Evolutionary conservation across 2,113 vertebrate genomes (phyloP).

Genomic region (Channa maculata): DNA sequence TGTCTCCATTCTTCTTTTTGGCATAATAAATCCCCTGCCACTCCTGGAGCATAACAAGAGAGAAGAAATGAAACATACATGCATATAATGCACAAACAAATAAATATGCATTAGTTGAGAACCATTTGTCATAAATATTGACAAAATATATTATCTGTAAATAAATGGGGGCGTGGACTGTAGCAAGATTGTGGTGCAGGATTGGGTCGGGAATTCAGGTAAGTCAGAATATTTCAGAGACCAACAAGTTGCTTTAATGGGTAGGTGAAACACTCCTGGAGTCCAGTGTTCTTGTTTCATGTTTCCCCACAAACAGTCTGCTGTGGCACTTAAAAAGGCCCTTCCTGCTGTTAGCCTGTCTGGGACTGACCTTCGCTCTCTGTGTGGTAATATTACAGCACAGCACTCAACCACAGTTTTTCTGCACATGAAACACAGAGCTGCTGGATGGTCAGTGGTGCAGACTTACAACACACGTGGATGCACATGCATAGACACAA

Average conservation of each 20-base stretch:
- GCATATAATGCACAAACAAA: not conserved
- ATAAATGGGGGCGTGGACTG: not conserved
- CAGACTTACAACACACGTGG: constrained; percentile 33
- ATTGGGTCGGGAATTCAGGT: not conserved
- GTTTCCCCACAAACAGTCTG: constrained; percentile 54
- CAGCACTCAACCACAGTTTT: constrained; percentile 55
- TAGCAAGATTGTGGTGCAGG: constrained; percentile 1
- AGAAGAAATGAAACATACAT: not conserved
- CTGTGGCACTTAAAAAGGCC: constrained; percentile 72
- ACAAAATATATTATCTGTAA: not conserved
- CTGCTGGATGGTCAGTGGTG: constrained; percentile 26
- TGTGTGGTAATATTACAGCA: constrained; percentile 79
- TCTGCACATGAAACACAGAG: constrained; percentile 74
- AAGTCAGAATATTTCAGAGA: constrained; percentile 47
- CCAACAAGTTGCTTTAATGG: constrained; percentile 56
- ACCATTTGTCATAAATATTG: not conserved
- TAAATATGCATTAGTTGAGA: not conserved
- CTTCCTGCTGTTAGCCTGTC: constrained; percentile 72
- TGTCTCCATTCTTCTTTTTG: constrained; percentile 97
- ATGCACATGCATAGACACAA: constrained; percentile 23
- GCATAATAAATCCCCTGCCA: constrained; percentile 97
- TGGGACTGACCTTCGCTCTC: constrained; percentile 80
- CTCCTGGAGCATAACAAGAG: constrained; percentile 83
- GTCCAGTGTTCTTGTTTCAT: constrained; percentile 70
- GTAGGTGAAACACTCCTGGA: constrained; percentile 44